Evolutionary conservation across 2,888 invertebrate species (phyloP), one percentile per base, ranked within the genome.

Genomic region (Andrena haemorrhoa): DNA sequence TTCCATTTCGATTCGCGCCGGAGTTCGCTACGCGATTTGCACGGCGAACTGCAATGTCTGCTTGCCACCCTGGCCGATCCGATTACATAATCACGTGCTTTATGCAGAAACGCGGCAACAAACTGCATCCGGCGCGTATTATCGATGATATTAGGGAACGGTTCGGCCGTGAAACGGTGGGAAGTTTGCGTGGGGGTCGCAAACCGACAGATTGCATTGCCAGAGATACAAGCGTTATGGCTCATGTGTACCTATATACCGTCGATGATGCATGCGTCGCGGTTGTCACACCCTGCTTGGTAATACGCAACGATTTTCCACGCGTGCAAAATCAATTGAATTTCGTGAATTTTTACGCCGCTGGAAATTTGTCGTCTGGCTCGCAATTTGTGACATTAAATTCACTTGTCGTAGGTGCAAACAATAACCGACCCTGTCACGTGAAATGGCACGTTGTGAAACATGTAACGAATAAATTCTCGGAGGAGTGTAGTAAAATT

Each of bases 141-240:
- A 82, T 73, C 76, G 73, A 20, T 71, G 47, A 12, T 66, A 82
- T 84, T 75, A 53, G 66, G 33, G 51, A 73, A 26, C 75, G 70
- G 82, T 76, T 79, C 73, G 51, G 8, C 58, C 70, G 71, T 82
- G 79, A 73, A 84, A 82, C 73, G 41, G 53, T 49, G 63, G 60
- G 78, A 82, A 72, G 75, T 72, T 64, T 58, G 49, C 31, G n/a
- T 16, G 35, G 60, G 47, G 81, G 63, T 47, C 53, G 35, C 20
- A 5, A 35, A 53, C 20, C 47, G 53, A 56, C 78, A 47, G 72
- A 70, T 78, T 35, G 56, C 20, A 26, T 41, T 78, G 41, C 33
- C 29, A 35, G 51, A 16, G 56, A 61, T 71, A 56, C 66, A 61
- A 33, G 41, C 64, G 31, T 70, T 49, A 76, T 26, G 65, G 68